These are phyloP conservation scores for Chloroclysta siterata DNA, from an alignment of 2,888 invertebrate genomes.

Conservation along the genomic window DNA sequence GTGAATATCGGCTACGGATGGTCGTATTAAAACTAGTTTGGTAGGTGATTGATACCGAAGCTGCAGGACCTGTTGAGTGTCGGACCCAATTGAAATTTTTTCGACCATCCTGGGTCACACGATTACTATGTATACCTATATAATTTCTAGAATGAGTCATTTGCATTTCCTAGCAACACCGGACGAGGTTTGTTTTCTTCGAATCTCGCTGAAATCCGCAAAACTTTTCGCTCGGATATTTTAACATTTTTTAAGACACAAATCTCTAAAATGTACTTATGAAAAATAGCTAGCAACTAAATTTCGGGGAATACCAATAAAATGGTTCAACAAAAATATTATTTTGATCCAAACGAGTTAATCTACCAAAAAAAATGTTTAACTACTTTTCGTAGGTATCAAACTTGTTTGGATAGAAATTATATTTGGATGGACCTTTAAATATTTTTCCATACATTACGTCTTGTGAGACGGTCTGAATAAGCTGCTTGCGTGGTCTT, in stretches of 20 bases:
- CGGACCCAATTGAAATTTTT: conserved; percentile 23
- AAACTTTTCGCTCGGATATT: no score
- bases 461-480: background rate
- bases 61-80: conserved; percentile 26
- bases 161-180: conserved; percentile 30
- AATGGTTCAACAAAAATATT: no score
- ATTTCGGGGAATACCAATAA: no score
- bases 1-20: conserved; percentile 19
- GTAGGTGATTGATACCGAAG: conserved; percentile 28
- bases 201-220: background rate
- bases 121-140: conserved; percentile 35
- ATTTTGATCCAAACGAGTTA: no score
- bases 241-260: no score
- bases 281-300: no score
- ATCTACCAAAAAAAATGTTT: no score
- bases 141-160: conserved; percentile 52
- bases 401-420: no score
- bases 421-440: no score
- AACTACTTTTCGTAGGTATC: no score
- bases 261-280: no score
- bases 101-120: conserved; percentile 27
- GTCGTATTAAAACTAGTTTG: conserved; percentile 35
- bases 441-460: conserved; percentile 8
- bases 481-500: background rate
- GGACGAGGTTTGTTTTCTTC: conserved; percentile 18